These are phyloP conservation scores for Addax nasomaculatus DNA, from an alignment of 2,113 vertebrate genomes.

Conservation along the genomic window DNA sequence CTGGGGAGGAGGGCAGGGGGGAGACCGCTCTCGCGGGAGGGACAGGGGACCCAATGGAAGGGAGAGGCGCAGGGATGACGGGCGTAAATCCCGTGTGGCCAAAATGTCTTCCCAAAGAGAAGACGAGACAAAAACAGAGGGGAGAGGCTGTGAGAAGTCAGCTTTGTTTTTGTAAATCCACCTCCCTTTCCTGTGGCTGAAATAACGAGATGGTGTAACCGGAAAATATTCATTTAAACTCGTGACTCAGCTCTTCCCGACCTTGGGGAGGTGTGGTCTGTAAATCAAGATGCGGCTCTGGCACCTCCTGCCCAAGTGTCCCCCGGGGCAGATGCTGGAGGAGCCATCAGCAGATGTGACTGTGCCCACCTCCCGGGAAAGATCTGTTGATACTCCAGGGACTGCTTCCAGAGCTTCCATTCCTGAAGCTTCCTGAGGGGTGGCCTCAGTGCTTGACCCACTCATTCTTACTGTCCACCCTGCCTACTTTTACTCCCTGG, in stretches of 20 bases:
- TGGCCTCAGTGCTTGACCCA: neutral
- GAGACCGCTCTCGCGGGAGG: neutral
- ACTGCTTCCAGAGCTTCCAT: neutral
- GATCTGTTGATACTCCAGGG: neutral
- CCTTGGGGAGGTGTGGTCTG: neutral
- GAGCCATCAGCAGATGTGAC: neutral
- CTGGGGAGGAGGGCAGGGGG: no score
- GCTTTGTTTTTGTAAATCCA: neutral
- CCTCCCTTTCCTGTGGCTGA: neutral
- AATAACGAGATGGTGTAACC: neutral
- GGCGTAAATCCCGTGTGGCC: neutral
- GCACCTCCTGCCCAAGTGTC: neutral
- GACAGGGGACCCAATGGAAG: neutral
- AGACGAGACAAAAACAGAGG: neutral
- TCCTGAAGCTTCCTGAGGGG: neutral
- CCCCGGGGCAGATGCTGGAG: neutral
- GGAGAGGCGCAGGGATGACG: neutral
- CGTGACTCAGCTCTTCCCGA: conserved; percentile 38
- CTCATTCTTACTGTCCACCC: neutral
- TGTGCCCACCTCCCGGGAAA: neutral
- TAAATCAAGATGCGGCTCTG: neutral
- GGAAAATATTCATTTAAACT: conserved; percentile 45
- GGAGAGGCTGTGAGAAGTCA: neutral
- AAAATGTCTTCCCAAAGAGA: neutral
- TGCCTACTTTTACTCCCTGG: neutral